Conservation (phyloP, 2,113 vertebrate genomes). For the Microtus ochrogaster region DNA sequence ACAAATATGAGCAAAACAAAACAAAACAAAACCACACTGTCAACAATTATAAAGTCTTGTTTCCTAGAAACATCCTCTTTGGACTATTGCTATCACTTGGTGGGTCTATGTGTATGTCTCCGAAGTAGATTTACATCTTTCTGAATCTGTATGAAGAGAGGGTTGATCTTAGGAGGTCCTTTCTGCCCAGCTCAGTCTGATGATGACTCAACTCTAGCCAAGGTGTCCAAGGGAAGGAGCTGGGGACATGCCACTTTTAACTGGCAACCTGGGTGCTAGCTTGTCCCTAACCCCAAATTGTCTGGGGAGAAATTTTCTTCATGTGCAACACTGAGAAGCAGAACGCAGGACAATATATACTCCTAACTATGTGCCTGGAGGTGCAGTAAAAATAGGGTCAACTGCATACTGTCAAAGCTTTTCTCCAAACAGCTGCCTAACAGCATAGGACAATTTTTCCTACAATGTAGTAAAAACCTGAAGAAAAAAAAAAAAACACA, state of each 20-base stretch:
- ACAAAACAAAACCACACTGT: too few species aligned
- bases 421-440: slow-evolving; percentile 89
- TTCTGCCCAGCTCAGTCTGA: background rate
- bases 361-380: slow-evolving; percentile 86
- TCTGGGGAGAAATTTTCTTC: slow-evolving; percentile 69
- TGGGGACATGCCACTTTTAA: slow-evolving; percentile 25
- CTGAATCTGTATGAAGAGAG: background rate
- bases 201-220: background rate
- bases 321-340: slow-evolving; percentile 82
- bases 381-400: slow-evolving; percentile 89
- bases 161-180: background rate
- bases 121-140: background rate
- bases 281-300: slow-evolving; percentile 66
- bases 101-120: background rate
- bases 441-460: slow-evolving; percentile 89
- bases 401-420: slow-evolving; percentile 90
- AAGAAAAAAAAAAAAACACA: slow-evolving; percentile 73
- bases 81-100: background rate
- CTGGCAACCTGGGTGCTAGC: slow-evolving; percentile 68
- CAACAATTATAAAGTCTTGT: background rate
- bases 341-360: slow-evolving; percentile 86
- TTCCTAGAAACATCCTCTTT: background rate
- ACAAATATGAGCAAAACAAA: background rate
- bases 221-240: slow-evolving; percentile 9
- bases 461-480: slow-evolving; percentile 83